phyloP scores from a whole-genome alignment of 2,797 vertebrate genomes.

The Lacerta agilis region DNA sequence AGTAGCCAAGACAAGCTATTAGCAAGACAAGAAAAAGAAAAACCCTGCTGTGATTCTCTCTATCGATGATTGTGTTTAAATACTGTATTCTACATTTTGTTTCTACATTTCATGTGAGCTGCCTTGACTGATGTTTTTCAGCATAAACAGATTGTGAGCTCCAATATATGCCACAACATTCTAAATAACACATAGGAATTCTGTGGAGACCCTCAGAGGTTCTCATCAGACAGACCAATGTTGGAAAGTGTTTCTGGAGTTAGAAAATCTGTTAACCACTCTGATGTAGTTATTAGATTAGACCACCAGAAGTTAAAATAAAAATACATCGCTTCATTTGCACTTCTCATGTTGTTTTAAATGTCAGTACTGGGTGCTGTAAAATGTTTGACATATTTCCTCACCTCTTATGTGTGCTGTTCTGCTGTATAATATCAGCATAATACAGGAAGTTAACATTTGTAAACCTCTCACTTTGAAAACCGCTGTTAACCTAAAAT shows the following conservation, averaged over 20 bases:
- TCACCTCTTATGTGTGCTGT: neutral
- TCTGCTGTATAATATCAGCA: neutral
- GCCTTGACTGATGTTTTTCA: neutral
- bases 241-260: neutral
- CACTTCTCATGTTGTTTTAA: neutral
- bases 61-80: neutral
- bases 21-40: too few relatives aligned
- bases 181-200: neutral
- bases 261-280: neutral
- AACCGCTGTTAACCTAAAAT: constrained; percentile 15
- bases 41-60: too few relatives aligned
- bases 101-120: neutral
- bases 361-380: neutral
- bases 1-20: too few relatives aligned
- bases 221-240: neutral
- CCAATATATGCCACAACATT: neutral
- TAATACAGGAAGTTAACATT: constrained; percentile 19
- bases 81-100: too few relatives aligned
- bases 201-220: too few relatives aligned
- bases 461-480: constrained; percentile 36
- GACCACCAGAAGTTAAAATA: neutral
- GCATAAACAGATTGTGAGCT: neutral
- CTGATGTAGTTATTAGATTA: neutral
- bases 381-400: neutral
- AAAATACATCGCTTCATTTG: neutral